Evolutionary conservation across 2,888 invertebrate genomes (phyloP).

Genomic region (Erebia aethiops): DNA sequence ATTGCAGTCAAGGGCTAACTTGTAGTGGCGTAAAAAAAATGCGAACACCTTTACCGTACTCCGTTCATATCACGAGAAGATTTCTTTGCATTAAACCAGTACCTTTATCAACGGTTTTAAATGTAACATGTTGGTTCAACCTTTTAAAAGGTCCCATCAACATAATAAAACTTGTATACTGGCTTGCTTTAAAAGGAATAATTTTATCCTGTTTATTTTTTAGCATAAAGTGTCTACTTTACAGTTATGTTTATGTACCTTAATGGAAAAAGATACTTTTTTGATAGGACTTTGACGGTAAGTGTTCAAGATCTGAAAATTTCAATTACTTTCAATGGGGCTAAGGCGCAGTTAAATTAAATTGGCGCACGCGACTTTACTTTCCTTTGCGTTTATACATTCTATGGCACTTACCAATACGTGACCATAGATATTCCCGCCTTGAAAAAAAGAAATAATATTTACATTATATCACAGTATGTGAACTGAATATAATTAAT

Average conservation of each 20-base stretch:
- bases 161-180: conserved; percentile 15
- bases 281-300: conserved; percentile 1
- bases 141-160: conserved; percentile 13
- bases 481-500: too few relatives aligned
- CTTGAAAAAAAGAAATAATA: too few relatives aligned
- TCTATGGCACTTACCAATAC: too few relatives aligned
- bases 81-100: conserved; percentile 4
- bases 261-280: conserved; percentile 7
- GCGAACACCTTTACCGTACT: neutral
- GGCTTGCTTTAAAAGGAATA: conserved; percentile 10
- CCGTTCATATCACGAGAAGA: neutral
- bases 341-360: neutral
- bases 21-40: too few relatives aligned
- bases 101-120: conserved; percentile 8
- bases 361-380: neutral
- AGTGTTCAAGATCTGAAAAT: conserved; percentile 1
- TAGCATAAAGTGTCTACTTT: conserved; percentile 12
- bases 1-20: too few relatives aligned
- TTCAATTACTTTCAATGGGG: conserved; percentile 14
- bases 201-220: conserved; percentile 1
- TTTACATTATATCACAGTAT: too few relatives aligned
- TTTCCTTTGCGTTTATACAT: neutral
- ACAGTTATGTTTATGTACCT: conserved; percentile 4
- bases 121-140: conserved; percentile 10
- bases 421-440: too few relatives aligned